Conservation (phyloP, 1,140 invertebrate genomes). For the Condylostylus longicornis region DNA sequence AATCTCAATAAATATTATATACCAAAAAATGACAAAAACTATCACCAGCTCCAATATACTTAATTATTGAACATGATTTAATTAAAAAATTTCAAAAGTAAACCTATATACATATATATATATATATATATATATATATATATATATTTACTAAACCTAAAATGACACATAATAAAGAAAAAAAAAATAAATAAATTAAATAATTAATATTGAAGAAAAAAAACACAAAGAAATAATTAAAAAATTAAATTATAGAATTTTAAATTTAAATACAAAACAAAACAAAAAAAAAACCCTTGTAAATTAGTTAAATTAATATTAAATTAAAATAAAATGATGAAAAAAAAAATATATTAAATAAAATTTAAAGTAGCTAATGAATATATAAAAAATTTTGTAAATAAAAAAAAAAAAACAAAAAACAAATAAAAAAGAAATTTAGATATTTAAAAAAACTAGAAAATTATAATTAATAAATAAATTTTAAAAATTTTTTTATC, state of each 20-base stretch:
- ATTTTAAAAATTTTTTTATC: no score
- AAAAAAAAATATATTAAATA: neutral
- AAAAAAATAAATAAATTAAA: conserved; percentile 13
- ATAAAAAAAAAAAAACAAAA: no score
- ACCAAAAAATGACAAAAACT: no score
- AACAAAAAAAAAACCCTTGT: neutral
- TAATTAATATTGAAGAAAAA: conserved; percentile 4
- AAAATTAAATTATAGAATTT: neutral
- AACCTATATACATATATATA: conserved; percentile 8
- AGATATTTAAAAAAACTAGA: no score
- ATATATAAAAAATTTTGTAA: no score
- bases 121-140: neutral
- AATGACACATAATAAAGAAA: neutral
- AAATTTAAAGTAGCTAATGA: no score
- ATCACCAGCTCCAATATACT: no score
- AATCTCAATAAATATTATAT: no score
- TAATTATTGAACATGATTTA: no score
- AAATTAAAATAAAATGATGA: neutral
- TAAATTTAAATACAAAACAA: neutral
- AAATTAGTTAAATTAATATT: neutral
- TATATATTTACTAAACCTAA: neutral
- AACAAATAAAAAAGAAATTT: no score
- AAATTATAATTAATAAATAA: no score
- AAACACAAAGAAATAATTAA: neutral
- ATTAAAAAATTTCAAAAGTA: no score